phyloP scores from a whole-genome alignment of 2,888 invertebrate species.

The Leptogaster cylindrica region DNA sequence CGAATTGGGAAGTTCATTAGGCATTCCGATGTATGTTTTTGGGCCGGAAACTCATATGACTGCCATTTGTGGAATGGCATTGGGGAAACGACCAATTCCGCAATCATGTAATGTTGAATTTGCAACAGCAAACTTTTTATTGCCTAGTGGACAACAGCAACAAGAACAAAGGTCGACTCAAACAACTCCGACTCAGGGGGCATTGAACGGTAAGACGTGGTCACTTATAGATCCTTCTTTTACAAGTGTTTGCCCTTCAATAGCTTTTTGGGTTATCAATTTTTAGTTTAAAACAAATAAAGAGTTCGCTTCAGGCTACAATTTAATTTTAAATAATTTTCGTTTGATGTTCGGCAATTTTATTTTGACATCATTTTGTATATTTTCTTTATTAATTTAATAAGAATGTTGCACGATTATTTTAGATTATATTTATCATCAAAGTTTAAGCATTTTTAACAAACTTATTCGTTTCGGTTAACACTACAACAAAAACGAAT shows the following conservation, averaged over 20 bases:
- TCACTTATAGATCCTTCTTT: background rate
- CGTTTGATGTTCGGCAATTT: no score
- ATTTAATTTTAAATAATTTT: background rate
- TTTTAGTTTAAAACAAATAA: no score
- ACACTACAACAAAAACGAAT: no score
- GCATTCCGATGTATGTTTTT: slow-evolving; percentile 93
- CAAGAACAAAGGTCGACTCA: slow-evolving; percentile 59
- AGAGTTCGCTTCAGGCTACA: no score
- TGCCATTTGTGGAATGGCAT: slow-evolving; percentile 96
- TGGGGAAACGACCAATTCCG: slow-evolving; percentile 88
- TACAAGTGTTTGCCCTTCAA: slow-evolving; percentile 30
- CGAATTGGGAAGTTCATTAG: slow-evolving; percentile 82
- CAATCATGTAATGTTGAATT: slow-evolving; percentile 70
- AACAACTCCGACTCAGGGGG: slow-evolving; percentile 48
- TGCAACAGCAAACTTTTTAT: slow-evolving; percentile 87
- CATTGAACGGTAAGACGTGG: slow-evolving; percentile 35
- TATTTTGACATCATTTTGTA: no score
- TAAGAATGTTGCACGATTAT: no score
- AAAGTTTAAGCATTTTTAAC: no score
- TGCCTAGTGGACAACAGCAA: slow-evolving; percentile 75
- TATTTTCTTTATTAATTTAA: no score
- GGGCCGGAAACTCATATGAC: slow-evolving; percentile 99
- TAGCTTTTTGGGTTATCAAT: slow-evolving; percentile 25
- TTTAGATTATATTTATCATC: no score
- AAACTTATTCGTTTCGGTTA: no score